A percentile compares a stretch with the other conserved stretches of the same genome.
These are phyloP conservation scores for Oryzias woworae DNA, from an alignment of 2,113 vertebrate genomes.

Conservation along the genomic window DNA sequence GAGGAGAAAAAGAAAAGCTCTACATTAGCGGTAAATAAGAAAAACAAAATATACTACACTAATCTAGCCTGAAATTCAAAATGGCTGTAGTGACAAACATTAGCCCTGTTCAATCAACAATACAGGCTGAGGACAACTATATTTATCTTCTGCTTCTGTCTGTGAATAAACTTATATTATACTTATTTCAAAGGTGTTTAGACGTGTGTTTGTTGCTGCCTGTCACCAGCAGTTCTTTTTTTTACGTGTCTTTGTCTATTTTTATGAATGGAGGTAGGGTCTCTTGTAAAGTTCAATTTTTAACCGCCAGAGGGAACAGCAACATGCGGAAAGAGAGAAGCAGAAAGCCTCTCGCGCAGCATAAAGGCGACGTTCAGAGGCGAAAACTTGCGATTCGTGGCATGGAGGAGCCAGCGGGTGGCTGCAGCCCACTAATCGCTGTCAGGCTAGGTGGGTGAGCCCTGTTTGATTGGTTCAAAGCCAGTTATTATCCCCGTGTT, in stretches of 20 bases:
- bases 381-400: slow-evolving; percentile 49
- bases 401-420: slow-evolving; percentile 34
- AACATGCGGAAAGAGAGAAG: slow-evolving; percentile 24
- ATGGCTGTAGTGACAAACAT: too few relatives aligned
- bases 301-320: slow-evolving; percentile 61
- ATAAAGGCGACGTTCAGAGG: slow-evolving; percentile 63
- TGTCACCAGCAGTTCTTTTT: too few relatives aligned
- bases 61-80: too few relatives aligned
- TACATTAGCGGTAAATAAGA: too few relatives aligned
- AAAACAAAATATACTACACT: too few relatives aligned
- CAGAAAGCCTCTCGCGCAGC: slow-evolving; percentile 16
- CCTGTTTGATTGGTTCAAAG: slow-evolving; percentile 23
- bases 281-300: slow-evolving; percentile 12
- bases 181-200: too few relatives aligned
- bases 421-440: slow-evolving; percentile 23
- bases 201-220: too few relatives aligned
- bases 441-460: slow-evolving; percentile 13
- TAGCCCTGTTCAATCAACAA: too few relatives aligned
- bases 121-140: too few relatives aligned
- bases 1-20: too few relatives aligned
- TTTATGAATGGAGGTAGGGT: slow-evolving; percentile 76
- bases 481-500: slow-evolving; percentile 11
- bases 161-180: too few relatives aligned
- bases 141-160: too few relatives aligned
- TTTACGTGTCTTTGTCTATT: slow-evolving; percentile 40